These are phyloP conservation scores for Saturnia japonica DNA, from an alignment of 2,888 invertebrate species.

Conservation along the genomic window DNA sequence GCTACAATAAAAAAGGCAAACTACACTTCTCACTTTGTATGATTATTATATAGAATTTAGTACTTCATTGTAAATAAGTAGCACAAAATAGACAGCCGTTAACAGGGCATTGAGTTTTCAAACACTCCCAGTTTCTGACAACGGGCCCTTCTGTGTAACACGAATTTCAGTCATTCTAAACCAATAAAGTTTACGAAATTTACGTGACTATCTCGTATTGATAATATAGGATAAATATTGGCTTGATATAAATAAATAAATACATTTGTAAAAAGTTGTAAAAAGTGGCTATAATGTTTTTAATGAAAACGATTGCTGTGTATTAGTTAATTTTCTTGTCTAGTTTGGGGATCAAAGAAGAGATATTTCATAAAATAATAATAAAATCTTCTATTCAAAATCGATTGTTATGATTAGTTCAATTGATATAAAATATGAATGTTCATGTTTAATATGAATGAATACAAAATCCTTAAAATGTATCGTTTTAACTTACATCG, in stretches of 20 bases:
- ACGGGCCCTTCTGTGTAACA: neutral
- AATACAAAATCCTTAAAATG: too few relatives aligned
- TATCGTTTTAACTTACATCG: constrained; percentile 82
- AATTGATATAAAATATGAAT: neutral
- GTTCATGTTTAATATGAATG: neutral
- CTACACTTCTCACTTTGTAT: too few relatives aligned
- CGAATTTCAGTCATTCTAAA: neutral
- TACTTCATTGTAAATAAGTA: neutral
- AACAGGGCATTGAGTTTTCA: neutral
- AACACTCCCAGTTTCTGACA: too few relatives aligned
- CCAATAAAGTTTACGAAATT: neutral
- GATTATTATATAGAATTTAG: too few relatives aligned
- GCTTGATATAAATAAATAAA: neutral
- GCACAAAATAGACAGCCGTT: neutral
- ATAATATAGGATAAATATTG: neutral
- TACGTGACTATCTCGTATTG: neutral
- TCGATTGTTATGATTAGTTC: neutral
- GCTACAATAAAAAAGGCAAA: too few relatives aligned
- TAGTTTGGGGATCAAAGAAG: neutral
- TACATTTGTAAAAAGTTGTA: neutral
- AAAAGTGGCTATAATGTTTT: neutral
- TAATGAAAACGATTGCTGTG: neutral
- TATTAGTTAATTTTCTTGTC: neutral
- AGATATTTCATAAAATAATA: neutral
- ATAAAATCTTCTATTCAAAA: too few relatives aligned